phyloP scores from a whole-genome alignment of 2,113 vertebrate species.

The Anoura caudifer region DNA sequence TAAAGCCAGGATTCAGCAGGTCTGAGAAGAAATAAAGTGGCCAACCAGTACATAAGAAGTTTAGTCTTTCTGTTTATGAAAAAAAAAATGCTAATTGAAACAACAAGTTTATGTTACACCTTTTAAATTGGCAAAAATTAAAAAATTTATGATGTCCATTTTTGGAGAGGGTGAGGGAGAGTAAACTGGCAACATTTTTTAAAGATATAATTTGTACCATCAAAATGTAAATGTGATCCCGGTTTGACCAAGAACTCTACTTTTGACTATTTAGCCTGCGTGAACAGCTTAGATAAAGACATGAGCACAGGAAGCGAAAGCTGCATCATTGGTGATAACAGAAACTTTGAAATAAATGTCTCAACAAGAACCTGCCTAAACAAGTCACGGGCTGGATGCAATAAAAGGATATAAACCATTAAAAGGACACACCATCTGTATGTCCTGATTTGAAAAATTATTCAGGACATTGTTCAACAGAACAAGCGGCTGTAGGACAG shows the following conservation, averaged over 20 bases:
- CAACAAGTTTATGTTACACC: neutral
- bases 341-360: conserved; percentile 1
- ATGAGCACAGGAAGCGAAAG: neutral
- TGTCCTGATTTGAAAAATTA: neutral
- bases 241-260: neutral
- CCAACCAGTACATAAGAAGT: neutral
- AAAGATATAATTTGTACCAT: neutral
- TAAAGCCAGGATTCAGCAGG: neutral
- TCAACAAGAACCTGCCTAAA: neutral
- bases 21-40: neutral
- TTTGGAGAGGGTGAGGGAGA: neutral
- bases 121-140: neutral
- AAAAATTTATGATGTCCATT: neutral
- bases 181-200: neutral
- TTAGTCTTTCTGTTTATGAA: neutral
- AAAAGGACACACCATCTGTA: neutral
- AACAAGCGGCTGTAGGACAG: neutral
- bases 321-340: neutral
- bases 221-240: neutral
- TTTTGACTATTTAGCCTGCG: neutral
- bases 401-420: neutral
- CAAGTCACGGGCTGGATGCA: neutral
- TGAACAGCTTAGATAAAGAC: neutral
- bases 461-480: neutral
- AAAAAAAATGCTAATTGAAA: neutral